Evolutionary conservation across 2,888 invertebrate genomes (phyloP).

Genomic region (Agrochola litura): DNA sequence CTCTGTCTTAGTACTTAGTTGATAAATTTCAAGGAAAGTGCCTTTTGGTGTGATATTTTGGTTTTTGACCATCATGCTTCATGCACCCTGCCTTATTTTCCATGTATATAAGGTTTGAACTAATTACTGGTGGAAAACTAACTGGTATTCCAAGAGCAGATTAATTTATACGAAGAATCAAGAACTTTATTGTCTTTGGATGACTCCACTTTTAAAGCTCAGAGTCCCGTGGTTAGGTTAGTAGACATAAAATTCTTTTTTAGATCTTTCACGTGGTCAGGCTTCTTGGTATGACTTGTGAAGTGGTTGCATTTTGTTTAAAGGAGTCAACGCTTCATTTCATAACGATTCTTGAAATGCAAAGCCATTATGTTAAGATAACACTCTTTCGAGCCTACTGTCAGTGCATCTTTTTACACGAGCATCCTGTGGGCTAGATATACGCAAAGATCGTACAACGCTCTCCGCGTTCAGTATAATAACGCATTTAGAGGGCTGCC

Average conservation of each 20-base stretch:
- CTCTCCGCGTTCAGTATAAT: no score
- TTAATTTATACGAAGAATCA: slow-evolving; percentile 16
- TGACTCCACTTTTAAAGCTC: slow-evolving; percentile 1
- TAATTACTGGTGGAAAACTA: not conserved
- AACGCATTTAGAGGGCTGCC: no score
- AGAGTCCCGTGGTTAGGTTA: slow-evolving; percentile 30
- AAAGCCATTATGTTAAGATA: not conserved
- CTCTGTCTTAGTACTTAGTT: not conserved
- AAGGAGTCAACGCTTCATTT: not conserved
- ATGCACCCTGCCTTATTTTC: no score
- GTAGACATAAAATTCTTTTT: slow-evolving; percentile 31
- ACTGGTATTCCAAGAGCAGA: slow-evolving; percentile 8
- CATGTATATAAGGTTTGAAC: not conserved
- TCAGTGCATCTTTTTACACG: no score
- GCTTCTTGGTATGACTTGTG: slow-evolving; percentile 35
- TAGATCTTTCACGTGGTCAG: slow-evolving; percentile 12
- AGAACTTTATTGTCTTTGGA: slow-evolving; percentile 18
- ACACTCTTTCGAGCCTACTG: no score
- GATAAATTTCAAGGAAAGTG: not conserved
- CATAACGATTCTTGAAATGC: slow-evolving; percentile 9
- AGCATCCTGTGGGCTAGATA: no score
- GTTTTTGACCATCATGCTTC: not conserved
- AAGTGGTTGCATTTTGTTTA: slow-evolving; percentile 16
- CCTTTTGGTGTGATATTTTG: no score
- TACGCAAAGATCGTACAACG: no score